Conservation (phyloP, 2,113 vertebrate species). For the Thymallus thymallus region DNA sequence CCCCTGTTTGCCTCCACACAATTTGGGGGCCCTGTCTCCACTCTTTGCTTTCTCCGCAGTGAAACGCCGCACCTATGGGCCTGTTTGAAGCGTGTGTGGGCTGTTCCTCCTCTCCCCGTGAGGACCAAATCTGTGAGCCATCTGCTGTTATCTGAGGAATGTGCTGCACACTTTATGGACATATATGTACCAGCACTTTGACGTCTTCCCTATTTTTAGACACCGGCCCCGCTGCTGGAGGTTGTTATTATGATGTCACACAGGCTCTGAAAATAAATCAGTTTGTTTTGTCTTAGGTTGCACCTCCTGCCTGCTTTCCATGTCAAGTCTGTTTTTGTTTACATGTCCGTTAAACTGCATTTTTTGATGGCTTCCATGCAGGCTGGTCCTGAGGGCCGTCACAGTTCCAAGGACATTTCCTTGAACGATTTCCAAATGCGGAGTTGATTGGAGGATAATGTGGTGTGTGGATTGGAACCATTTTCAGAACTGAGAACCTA, state of each 20-base stretch:
- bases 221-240: slow-evolving; percentile 26
- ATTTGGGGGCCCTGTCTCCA: neutral
- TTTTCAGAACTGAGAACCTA: neutral
- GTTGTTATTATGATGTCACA: slow-evolving; percentile 66
- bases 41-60: slow-evolving; percentile 31
- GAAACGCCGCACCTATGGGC: slow-evolving; percentile 9
- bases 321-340: slow-evolving; percentile 60
- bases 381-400: neutral
- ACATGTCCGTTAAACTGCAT: slow-evolving; percentile 30
- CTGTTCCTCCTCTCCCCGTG: slow-evolving; percentile 28
- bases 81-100: slow-evolving; percentile 4
- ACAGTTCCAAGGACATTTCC: neutral
- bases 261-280: slow-evolving; percentile 61
- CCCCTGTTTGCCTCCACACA: neutral
- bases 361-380: slow-evolving; percentile 1
- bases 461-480: neutral
- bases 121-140: slow-evolving; percentile 57
- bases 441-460: neutral
- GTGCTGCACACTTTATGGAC: slow-evolving; percentile 68
- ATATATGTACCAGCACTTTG: slow-evolving; percentile 70
- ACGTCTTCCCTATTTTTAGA: slow-evolving; percentile 71
- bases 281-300: slow-evolving; percentile 63
- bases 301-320: slow-evolving; percentile 42
- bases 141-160: slow-evolving; percentile 71
- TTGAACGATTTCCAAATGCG: neutral